These are phyloP conservation scores for Caenorhabditis macrosperma DNA, from an alignment of 2,888 invertebrate species.

Conservation along the genomic window DNA sequence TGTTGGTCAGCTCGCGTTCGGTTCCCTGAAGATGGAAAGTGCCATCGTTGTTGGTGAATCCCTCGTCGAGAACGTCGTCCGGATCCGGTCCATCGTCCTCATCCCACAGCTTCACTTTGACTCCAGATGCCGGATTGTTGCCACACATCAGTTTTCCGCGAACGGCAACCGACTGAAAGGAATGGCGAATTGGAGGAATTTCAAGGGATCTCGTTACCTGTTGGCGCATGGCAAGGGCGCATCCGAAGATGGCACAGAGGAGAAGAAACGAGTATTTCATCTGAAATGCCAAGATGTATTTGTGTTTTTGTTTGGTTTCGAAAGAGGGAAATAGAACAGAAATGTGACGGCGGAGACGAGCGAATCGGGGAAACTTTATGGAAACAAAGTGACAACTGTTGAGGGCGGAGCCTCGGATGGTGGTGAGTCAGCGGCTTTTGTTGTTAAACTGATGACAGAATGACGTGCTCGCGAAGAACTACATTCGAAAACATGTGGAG, in stretches of 20 bases:
- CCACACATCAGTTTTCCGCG: conserved; percentile 69
- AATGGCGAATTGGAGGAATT: not conserved
- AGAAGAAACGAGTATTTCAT: conserved; percentile 52
- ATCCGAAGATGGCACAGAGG: conserved; percentile 63
- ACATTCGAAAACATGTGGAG: not conserved
- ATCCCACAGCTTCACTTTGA: conserved; percentile 71
- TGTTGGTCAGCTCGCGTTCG: conserved; percentile 70
- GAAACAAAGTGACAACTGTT: conserved; percentile 20
- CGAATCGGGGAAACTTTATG: not conserved
- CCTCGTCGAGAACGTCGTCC: conserved; percentile 73
- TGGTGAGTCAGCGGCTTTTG: conserved; percentile 7
- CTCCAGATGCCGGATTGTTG: conserved; percentile 65
- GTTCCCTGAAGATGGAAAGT: conserved; percentile 70
- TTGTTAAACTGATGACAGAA: not conserved
- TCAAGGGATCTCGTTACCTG: conserved; percentile 41
- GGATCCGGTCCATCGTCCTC: conserved; percentile 74
- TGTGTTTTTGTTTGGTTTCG: not conserved
- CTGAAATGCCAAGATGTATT: conserved; percentile 37
- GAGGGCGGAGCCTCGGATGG: conserved; percentile 17
- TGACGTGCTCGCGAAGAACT: not conserved
- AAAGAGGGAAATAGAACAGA: not conserved
- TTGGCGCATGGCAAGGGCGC: conserved; percentile 67
- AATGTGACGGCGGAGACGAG: not conserved
- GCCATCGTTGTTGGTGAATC: conserved; percentile 69
- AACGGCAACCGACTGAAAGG: conserved; percentile 64